These are phyloP conservation scores for Drosophila acutilabella DNA, from an alignment of 2,888 invertebrate genomes.

Conservation along the genomic window DNA sequence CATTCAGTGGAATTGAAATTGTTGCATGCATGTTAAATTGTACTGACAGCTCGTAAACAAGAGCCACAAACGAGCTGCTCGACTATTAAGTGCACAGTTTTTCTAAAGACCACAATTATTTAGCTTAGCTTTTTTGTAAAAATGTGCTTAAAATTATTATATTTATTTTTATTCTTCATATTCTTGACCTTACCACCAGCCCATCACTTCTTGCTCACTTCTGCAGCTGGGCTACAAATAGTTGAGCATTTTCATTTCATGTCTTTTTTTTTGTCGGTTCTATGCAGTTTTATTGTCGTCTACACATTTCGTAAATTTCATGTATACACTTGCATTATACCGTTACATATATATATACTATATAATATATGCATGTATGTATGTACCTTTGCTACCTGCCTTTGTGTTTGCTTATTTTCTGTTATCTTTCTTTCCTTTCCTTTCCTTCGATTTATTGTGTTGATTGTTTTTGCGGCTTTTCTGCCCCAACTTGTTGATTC, in stretches of 20 bases:
- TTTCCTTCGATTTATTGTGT: slow-evolving; percentile 3
- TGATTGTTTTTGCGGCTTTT: slow-evolving; percentile 20
- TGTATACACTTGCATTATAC: not conserved
- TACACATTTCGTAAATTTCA: not conserved
- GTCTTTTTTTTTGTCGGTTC: slow-evolving; percentile 1
- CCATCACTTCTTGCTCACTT: no score
- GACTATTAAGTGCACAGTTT: not conserved
- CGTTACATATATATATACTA: not conserved
- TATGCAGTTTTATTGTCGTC: slow-evolving; percentile 16
- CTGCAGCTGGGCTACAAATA: no score
- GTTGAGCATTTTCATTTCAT: no score
- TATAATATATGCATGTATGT: not conserved
- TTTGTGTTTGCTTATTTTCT: slow-evolving; percentile 34
- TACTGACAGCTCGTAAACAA: slow-evolving; percentile 52
- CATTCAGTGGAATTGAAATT: slow-evolving; percentile 48
- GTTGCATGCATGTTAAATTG: slow-evolving; percentile 28
- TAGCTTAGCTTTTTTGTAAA: no score
- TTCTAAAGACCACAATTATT: no score
- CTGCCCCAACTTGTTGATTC: slow-evolving; percentile 67
- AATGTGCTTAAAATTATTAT: no score
- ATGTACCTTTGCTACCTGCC: not conserved
- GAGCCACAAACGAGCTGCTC: not conserved
- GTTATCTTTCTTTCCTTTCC: slow-evolving; percentile 5
- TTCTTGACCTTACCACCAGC: no score
- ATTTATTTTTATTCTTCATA: no score